A percentile compares a stretch with the other conserved stretches of the same genome.
Evolutionary conservation across 2,888 invertebrate genomes (phyloP).

Genomic region (Villa cingulata): DNA sequence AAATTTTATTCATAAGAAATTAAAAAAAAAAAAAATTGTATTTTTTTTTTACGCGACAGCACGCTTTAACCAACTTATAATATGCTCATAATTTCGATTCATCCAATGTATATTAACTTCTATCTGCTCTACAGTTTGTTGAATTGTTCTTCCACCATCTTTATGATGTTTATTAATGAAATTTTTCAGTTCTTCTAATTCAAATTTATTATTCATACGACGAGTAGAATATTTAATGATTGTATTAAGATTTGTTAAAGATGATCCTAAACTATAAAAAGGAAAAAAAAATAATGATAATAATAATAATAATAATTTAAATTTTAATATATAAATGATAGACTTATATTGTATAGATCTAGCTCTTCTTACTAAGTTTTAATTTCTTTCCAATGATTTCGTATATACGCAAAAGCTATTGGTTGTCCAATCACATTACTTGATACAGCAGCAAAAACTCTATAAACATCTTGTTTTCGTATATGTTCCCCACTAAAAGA

Average conservation of each 20-base stretch:
- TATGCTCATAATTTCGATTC: constrained; percentile 55
- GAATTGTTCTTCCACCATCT: constrained; percentile 59
- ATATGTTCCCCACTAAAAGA: constrained; percentile 61
- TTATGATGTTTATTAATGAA: constrained; percentile 50
- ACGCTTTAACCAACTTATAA: constrained; percentile 55
- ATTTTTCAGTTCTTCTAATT: constrained; percentile 58
- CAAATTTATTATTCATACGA: constrained; percentile 59
- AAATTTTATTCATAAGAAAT: not conserved
- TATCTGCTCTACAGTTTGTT: constrained; percentile 68
- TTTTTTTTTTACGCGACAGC: not conserved
- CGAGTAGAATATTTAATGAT: constrained; percentile 60
- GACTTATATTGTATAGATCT: too few species aligned
- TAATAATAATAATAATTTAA: not conserved
- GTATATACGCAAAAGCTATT: constrained; percentile 65
- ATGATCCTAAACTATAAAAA: constrained; percentile 51
- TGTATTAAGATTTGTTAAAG: constrained; percentile 52
- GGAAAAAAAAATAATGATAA: not conserved
- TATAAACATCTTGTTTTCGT: constrained; percentile 65
- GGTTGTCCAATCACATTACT: constrained; percentile 65
- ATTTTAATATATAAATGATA: not conserved
- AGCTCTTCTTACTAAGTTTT: constrained; percentile 51
- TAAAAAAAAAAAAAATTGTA: not conserved
- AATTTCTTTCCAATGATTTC: constrained; percentile 59
- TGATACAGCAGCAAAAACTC: constrained; percentile 65
- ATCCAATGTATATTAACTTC: constrained; percentile 77